Conservation (phyloP, 2,888 invertebrate genomes). For the Melanostoma scalare region DNA sequence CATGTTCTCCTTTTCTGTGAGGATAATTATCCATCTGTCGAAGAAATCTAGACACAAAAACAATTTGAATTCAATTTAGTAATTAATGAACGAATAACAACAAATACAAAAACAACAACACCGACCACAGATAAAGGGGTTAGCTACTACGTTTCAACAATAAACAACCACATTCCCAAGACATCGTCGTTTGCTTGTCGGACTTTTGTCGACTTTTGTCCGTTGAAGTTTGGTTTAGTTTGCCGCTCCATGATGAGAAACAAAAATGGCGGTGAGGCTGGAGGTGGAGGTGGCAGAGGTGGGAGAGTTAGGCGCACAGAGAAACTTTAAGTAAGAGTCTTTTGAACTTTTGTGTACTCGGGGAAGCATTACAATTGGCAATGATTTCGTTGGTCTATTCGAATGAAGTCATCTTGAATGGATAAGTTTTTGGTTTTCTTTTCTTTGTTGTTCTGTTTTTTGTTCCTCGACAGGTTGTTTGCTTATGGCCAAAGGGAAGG, state of each 20-base stretch:
- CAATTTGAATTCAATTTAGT: slow-evolving; percentile 68
- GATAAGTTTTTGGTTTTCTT: slow-evolving; percentile 36
- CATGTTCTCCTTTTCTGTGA: background rate
- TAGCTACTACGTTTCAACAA: slow-evolving; percentile 15
- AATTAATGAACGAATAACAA: slow-evolving; percentile 48
- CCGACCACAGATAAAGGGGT: slow-evolving; percentile 15
- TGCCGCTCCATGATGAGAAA: background rate
- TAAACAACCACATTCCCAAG: slow-evolving; percentile 30
- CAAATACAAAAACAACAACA: slow-evolving; percentile 15
- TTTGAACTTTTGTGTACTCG: slow-evolving; percentile 38
- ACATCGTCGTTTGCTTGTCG: background rate
- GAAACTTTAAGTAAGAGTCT: slow-evolving; percentile 17
- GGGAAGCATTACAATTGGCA: slow-evolving; percentile 48
- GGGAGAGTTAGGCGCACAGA: slow-evolving; percentile 1
- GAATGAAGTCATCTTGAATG: slow-evolving; percentile 61
- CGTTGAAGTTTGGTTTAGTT: slow-evolving; percentile 25
- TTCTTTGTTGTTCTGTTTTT: background rate
- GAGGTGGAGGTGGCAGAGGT: no score
- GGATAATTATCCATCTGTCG: slow-evolving; percentile 37
- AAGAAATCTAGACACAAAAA: slow-evolving; percentile 34
- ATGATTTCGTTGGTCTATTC: slow-evolving; percentile 37
- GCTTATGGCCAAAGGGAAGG: slow-evolving; percentile 43
- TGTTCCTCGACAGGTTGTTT: slow-evolving; percentile 38
- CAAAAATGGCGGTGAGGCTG: no score
- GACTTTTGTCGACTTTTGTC: slow-evolving; percentile 8